Percentiles rank a stretch among this genome's conserved stretches.
Evolutionary conservation across 2,797 vertebrate species (phyloP).

Genomic region (Linurgus olivaceus): DNA sequence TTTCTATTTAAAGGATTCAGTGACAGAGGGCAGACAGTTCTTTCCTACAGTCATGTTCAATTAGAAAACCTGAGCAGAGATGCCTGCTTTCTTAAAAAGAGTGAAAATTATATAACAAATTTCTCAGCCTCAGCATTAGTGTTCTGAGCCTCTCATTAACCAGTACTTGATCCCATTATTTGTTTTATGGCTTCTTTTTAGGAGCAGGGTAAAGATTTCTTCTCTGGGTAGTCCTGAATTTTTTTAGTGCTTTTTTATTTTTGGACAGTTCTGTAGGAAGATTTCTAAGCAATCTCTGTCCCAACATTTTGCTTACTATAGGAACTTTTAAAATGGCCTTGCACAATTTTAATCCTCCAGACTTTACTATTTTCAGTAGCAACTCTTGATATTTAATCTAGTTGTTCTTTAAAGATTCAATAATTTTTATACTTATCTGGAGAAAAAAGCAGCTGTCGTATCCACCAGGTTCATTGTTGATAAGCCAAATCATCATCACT

Average conservation of each 20-base stretch:
- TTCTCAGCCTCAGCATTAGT: neutral
- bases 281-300: neutral
- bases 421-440: neutral
- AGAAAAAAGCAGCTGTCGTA: neutral
- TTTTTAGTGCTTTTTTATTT: neutral
- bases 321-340: neutral
- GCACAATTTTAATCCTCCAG: neutral
- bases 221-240: neutral
- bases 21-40: neutral
- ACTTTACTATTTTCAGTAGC: neutral
- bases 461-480: neutral
- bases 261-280: neutral
- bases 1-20: neutral
- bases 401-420: neutral
- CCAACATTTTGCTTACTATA: neutral
- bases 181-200: neutral
- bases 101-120: neutral
- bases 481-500: neutral
- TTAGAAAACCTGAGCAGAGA: neutral
- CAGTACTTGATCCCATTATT: neutral
- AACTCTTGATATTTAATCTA: neutral
- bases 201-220: neutral
- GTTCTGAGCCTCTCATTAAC: neutral
- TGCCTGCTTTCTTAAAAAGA: neutral
- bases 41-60: neutral